Evolutionary conservation across 2,113 vertebrate genomes (phyloP).

Genomic region (Scophthalmus maximus): DNA sequence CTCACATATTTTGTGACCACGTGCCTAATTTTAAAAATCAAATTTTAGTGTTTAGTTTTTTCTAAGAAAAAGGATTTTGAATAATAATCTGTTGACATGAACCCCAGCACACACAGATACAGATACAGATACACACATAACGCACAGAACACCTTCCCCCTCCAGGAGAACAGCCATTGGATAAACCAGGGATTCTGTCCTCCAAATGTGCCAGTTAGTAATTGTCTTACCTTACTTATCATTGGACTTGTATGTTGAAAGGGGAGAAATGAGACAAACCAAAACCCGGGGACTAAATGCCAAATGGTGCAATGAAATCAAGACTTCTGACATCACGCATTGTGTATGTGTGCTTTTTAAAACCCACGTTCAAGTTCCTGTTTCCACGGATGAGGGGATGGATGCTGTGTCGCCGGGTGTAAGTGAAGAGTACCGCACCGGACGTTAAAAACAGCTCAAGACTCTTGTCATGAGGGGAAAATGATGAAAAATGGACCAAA

Average conservation of each 20-base stretch:
- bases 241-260: constrained; percentile 52
- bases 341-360: constrained; percentile 7
- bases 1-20: constrained; percentile 76
- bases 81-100: constrained; percentile 37
- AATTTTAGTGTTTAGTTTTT: constrained; percentile 66
- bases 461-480: constrained; percentile 14
- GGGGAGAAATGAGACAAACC: constrained; percentile 56
- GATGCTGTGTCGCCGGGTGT: constrained; percentile 40
- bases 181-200: constrained; percentile 68
- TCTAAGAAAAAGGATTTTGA: constrained; percentile 49
- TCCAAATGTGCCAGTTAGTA: constrained; percentile 81
- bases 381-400: constrained; percentile 8
- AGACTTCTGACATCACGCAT: constrained; percentile 38
- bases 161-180: constrained; percentile 77
- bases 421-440: constrained; percentile 71
- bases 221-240: constrained; percentile 56
- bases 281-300: constrained; percentile 65
- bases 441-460: constrained; percentile 34
- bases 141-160: constrained; percentile 5
- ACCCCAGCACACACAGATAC: constrained; percentile 29
- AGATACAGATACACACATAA: neutral
- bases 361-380: constrained; percentile 23
- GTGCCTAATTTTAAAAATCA: constrained; percentile 80
- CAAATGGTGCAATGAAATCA: constrained; percentile 67
- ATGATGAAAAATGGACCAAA: constrained; percentile 51